Percentiles rank a stretch among this genome's conserved stretches.
Conservation (phyloP, 2,888 invertebrate species). For the Rhingia rostrata region DNA sequence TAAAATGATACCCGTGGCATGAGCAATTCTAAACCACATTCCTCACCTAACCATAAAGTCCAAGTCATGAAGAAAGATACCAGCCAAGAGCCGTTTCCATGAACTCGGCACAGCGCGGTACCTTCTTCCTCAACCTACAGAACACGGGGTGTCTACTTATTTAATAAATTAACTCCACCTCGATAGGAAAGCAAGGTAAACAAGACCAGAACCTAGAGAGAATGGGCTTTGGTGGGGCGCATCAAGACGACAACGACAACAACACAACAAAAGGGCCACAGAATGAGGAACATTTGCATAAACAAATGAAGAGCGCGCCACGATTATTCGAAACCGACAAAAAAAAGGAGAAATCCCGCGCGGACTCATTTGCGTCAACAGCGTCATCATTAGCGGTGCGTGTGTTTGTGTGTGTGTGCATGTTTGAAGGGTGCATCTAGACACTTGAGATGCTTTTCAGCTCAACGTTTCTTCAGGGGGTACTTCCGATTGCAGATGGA, state of each 20-base stretch:
- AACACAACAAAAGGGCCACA: slow-evolving; percentile 33
- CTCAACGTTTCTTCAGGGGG: not conserved
- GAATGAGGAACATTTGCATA: slow-evolving; percentile 60
- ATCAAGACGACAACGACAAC: not conserved
- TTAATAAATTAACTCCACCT: slow-evolving; percentile 72
- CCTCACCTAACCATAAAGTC: slow-evolving; percentile 58
- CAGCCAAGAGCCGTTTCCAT: slow-evolving; percentile 12
- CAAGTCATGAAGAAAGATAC: slow-evolving; percentile 43
- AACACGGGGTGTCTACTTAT: slow-evolving; percentile 64
- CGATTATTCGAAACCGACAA: slow-evolving; percentile 32
- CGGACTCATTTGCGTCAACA: slow-evolving; percentile 63
- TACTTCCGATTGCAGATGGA: slow-evolving; percentile 33
- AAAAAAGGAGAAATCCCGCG: not conserved
- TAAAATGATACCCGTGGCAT: slow-evolving; percentile 63
- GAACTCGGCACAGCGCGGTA: slow-evolving; percentile 3
- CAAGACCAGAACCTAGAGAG: slow-evolving; percentile 53
- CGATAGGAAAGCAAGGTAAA: slow-evolving; percentile 69
- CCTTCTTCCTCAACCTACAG: not conserved
- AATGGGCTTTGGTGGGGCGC: not conserved
- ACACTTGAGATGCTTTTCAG: slow-evolving; percentile 41
- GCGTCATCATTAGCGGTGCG: slow-evolving; percentile 51
- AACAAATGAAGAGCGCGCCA: slow-evolving; percentile 51
- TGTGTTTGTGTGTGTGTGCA: slow-evolving; percentile 9
- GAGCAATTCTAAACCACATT: slow-evolving; percentile 58
- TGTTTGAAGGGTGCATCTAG: not conserved